Evolutionary conservation across 2,888 invertebrate genomes (phyloP).

Genomic region (Desoria tigrina): DNA sequence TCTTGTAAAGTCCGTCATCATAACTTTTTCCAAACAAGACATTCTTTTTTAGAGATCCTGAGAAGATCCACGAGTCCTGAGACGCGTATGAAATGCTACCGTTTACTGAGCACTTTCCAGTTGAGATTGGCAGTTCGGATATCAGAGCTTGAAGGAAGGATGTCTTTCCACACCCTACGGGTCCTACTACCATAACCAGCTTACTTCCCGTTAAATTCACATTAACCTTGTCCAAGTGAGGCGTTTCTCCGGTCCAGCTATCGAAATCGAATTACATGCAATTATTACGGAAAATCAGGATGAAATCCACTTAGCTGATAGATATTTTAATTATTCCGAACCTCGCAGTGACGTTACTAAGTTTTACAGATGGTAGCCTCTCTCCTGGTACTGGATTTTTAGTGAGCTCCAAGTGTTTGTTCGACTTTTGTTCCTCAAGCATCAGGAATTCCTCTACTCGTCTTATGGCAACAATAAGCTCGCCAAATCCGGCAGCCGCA

Average conservation of each 20-base stretch:
- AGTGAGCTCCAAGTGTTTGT: constrained; percentile 25
- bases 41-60: constrained; percentile 42
- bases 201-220: constrained; percentile 67
- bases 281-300: too few species aligned
- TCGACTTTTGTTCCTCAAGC: constrained; percentile 39
- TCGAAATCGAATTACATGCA: neutral
- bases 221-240: constrained; percentile 67
- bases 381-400: constrained; percentile 21
- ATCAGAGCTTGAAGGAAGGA: constrained; percentile 56
- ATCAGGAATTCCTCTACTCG: constrained; percentile 63
- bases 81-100: constrained; percentile 58
- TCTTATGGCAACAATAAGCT: constrained; percentile 73
- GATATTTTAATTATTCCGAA: neutral
- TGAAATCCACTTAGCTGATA: too few species aligned
- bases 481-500: constrained; percentile 77
- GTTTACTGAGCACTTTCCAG: constrained; percentile 56
- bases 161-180: constrained; percentile 47
- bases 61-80: constrained; percentile 51
- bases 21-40: constrained; percentile 43
- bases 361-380: constrained; percentile 32
- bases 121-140: constrained; percentile 58
- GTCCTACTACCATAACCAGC: constrained; percentile 58
- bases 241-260: constrained; percentile 35
- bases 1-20: constrained; percentile 39
- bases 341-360: constrained; percentile 42